Evolutionary conservation across 2,113 vertebrate genomes (phyloP), one percentile per base, ranked within the genome.

Genomic region (Rousettus leschenaultii): DNA sequence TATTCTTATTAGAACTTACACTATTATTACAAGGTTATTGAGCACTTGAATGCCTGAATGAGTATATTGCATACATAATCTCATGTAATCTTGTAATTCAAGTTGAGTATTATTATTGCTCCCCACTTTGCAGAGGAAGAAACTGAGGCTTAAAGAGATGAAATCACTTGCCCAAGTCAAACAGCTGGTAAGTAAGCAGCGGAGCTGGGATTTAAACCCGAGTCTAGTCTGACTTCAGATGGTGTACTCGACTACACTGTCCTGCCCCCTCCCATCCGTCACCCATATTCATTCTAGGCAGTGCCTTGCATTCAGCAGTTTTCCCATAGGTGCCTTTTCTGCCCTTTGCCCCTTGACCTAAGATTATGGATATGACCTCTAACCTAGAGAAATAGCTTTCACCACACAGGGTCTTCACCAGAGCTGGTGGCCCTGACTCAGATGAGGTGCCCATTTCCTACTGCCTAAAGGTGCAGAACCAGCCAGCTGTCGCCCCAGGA

Each of bases 161-260:
- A 33, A 88, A 75, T 70, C 78, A 86, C 26, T 65, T 45, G 7
- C 15, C 43, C 15, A 55, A 63, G 28, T 35, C 16, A 86, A 89
- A 65, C 0, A 82, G 40, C 83, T 48, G 13, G 21, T 48, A 71
- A 65, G 68, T 66, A 59, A 87, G 57, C 2, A 1, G 33, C 24
- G 33, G 83, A 85, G 21, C 53, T 74, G 15, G 38, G 26, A 91
- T 86, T 73, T 35, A 83, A 94, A 91, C 30, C 48, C 55, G 59
- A 43, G 33, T 21, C 73, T 38, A 22, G 73, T 85, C 78, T 48
- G 28, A 80, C 43, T 79, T 43, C 35, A 51, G 24, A 26, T 22
- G 18, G 30, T 59, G 18, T 48, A 24, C 19, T 86, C 14, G 15
- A 5, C 15, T 15, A 0, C 16, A 57, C 26, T 55, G 33, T 15